Percentiles rank a stretch among this genome's conserved stretches.
Conservation (phyloP, 2,888 invertebrate species). For the Lasioglossum marginatum region DNA sequence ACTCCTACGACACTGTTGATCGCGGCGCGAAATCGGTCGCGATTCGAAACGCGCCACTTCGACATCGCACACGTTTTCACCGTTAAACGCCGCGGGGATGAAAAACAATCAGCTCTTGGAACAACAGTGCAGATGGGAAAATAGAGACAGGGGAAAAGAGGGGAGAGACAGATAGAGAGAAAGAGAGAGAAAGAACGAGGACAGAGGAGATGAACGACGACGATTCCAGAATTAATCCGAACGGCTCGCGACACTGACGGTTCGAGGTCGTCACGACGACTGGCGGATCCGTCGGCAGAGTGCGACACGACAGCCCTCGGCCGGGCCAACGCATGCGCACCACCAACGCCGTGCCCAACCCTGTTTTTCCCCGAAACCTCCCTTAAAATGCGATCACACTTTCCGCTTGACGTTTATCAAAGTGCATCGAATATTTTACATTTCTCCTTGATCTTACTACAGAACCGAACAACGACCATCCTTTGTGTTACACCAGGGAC, state of each 20-base stretch:
- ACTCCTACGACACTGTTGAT: constrained; percentile 49
- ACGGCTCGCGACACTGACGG: constrained; percentile 67
- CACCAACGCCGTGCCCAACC: constrained; percentile 75
- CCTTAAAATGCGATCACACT: constrained; percentile 55
- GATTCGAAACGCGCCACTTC: constrained; percentile 47
- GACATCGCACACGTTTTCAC: constrained; percentile 38
- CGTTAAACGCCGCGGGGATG: neutral
- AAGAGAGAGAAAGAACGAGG: neutral
- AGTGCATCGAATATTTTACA: neutral
- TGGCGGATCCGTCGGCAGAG: constrained; percentile 73
- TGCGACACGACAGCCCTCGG: constrained; percentile 79
- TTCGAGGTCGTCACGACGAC: constrained; percentile 79
- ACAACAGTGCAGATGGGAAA: neutral
- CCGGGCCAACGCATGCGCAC: constrained; percentile 80
- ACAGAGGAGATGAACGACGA: constrained; percentile 1
- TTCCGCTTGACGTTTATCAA: neutral
- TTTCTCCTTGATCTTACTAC: neutral
- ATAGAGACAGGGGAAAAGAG: neutral
- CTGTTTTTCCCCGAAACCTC: constrained; percentile 71
- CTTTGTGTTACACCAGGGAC: neutral
- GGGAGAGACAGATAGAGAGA: neutral
- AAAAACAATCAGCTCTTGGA: neutral
- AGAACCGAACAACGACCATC: neutral
- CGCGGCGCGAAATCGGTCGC: constrained; percentile 61
- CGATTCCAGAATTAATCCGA: constrained; percentile 14